Conservation (phyloP, 2,113 vertebrate species). For the Probosciger aterrimus region DNA sequence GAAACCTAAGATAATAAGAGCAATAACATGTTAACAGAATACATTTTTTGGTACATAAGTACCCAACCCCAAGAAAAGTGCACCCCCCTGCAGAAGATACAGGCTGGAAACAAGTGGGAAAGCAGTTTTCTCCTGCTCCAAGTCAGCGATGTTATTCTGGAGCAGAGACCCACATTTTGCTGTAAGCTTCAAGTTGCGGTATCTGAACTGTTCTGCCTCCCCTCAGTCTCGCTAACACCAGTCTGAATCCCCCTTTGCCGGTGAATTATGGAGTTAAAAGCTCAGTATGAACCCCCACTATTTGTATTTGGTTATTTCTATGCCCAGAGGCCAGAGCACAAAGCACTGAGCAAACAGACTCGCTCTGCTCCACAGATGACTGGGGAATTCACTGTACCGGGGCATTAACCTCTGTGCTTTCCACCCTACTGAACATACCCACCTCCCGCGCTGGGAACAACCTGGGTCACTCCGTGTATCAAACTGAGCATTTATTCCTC, state of each 20-base stretch:
- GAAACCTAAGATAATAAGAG: not conserved
- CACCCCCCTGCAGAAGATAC: not conserved
- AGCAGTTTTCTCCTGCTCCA: not conserved
- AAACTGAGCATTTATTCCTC: not conserved
- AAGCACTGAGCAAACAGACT: not conserved
- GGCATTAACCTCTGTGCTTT: constrained; percentile 24
- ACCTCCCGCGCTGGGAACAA: not conserved
- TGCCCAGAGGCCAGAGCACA: not conserved
- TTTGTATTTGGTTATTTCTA: not conserved
- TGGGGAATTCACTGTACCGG: not conserved
- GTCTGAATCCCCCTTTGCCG: not conserved
- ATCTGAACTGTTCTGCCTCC: not conserved
- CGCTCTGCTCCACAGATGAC: not conserved
- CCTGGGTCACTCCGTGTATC: not conserved
- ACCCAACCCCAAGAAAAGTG: not conserved
- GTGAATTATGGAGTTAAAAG: not conserved
- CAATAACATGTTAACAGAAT: not conserved
- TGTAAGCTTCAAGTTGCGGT: not conserved
- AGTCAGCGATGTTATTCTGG: not conserved
- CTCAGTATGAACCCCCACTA: not conserved
- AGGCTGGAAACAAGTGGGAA: not conserved
- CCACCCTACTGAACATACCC: not conserved
- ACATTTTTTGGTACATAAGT: not conserved
- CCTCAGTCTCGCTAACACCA: not conserved
- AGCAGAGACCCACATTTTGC: not conserved